phyloP scores from a whole-genome alignment of 2,888 invertebrate genomes.

The Asteroscopus sphinx region DNA sequence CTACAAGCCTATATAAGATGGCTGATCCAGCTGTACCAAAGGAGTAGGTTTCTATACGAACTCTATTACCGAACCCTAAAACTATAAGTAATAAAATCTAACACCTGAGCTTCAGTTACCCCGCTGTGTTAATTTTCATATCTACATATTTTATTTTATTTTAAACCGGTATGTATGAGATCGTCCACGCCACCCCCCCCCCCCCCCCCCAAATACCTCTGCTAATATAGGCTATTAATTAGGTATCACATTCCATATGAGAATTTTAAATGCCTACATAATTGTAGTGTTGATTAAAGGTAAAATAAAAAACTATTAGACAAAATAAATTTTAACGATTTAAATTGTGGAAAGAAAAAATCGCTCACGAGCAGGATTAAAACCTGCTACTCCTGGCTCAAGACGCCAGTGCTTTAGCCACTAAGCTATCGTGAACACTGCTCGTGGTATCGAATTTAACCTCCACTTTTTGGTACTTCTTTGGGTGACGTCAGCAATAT shows the following conservation, averaged over 20 bases:
- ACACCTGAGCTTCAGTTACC: slow-evolving; percentile 47
- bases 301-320: slow-evolving; percentile 19
- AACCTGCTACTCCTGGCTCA: too few relatives aligned
- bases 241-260: slow-evolving; percentile 40
- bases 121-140: slow-evolving; percentile 52
- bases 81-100: slow-evolving; percentile 48
- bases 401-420: too few relatives aligned
- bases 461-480: too few relatives aligned
- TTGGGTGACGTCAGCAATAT: too few relatives aligned
- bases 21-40: too few relatives aligned
- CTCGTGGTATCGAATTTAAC: too few relatives aligned
- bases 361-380: too few relatives aligned
- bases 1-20: too few relatives aligned
- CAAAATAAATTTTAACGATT: slow-evolving; percentile 27
- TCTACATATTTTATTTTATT: slow-evolving; percentile 45
- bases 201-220: slow-evolving; percentile 7
- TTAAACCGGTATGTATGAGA: slow-evolving; percentile 32
- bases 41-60: background rate
- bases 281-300: slow-evolving; percentile 41
- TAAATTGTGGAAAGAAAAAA: too few relatives aligned
- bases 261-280: slow-evolving; percentile 31
- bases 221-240: slow-evolving; percentile 43
- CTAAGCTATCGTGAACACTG: too few relatives aligned
- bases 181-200: too few relatives aligned
- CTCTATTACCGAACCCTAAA: slow-evolving; percentile 14